Conservation (phyloP, 1,140 invertebrate genomes). For the Trypoxylus dichotomus region DNA sequence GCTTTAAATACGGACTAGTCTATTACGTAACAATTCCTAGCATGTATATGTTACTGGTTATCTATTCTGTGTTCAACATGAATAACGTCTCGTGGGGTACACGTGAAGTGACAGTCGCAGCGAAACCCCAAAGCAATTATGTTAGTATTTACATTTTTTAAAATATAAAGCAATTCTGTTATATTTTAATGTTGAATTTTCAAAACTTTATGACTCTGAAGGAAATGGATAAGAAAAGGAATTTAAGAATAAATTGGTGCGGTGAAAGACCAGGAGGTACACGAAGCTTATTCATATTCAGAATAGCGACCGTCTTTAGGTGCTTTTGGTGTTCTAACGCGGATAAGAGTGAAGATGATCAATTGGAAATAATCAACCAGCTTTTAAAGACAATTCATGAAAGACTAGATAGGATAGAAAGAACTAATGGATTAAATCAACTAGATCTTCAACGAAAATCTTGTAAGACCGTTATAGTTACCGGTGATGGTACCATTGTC, state of each 20-base stretch:
- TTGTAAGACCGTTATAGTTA: neutral
- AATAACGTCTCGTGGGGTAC: slow-evolving; percentile 94
- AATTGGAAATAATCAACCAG: slow-evolving; percentile 60
- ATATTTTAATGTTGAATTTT: too few relatives aligned
- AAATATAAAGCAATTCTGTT: too few relatives aligned
- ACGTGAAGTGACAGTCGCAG: slow-evolving; percentile 63
- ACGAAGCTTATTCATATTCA: slow-evolving; percentile 64
- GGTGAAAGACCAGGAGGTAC: slow-evolving; percentile 53
- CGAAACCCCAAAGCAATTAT: slow-evolving; percentile 38
- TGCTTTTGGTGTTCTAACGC: slow-evolving; percentile 64
- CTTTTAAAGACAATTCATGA: slow-evolving; percentile 58
- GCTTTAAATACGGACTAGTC: slow-evolving; percentile 75
- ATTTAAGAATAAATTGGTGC: slow-evolving; percentile 41
- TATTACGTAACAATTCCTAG: slow-evolving; percentile 92
- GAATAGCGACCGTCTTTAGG: slow-evolving; percentile 63
- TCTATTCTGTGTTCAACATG: slow-evolving; percentile 89
- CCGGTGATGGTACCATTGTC: neutral
- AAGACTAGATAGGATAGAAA: slow-evolving; percentile 54
- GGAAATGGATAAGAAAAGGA: slow-evolving; percentile 32
- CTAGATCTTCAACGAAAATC: neutral
- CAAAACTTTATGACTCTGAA: neutral
- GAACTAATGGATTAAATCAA: neutral
- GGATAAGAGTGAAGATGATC: slow-evolving; percentile 57
- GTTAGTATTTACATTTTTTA: slow-evolving; percentile 19
- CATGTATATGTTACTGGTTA: slow-evolving; percentile 91